Conservation (phyloP, 2,113 vertebrate genomes). For the Syrmaticus mikado region DNA sequence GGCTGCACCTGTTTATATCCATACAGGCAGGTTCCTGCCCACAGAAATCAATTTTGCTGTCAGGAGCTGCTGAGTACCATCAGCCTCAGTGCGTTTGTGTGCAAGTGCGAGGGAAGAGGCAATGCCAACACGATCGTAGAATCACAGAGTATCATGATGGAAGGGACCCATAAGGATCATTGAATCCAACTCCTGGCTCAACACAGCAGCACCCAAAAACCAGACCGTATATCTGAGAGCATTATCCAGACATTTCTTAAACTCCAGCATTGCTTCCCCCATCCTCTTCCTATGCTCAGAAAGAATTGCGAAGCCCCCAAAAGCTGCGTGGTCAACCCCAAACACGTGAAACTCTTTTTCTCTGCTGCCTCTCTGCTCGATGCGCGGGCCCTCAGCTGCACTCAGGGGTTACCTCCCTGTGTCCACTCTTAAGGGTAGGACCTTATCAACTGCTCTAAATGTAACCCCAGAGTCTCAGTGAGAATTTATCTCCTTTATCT, state of each 20-base stretch:
- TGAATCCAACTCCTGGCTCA: too few relatives aligned
- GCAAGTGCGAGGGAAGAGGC: neutral
- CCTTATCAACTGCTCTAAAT: neutral
- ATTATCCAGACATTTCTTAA: too few relatives aligned
- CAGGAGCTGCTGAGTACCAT: neutral
- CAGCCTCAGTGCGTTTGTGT: neutral
- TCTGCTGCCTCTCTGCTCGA: conserved; percentile 1
- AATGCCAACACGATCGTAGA: neutral
- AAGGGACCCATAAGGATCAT: too few relatives aligned
- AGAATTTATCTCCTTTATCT: neutral
- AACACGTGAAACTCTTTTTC: neutral
- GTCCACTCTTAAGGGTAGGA: neutral
- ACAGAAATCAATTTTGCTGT: conserved; percentile 32
- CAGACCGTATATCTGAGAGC: too few relatives aligned
- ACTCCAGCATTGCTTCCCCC: neutral
- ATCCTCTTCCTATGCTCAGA: neutral
- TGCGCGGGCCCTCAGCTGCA: neutral
- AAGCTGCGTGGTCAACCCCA: neutral
- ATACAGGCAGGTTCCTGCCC: conserved; percentile 38
- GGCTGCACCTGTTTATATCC: conserved; percentile 35
- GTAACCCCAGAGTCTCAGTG: neutral
- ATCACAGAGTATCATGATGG: too few relatives aligned
- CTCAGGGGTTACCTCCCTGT: neutral
- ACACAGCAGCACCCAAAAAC: too few relatives aligned
- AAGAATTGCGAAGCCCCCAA: neutral